phyloP scores from a whole-genome alignment of 2,797 vertebrate genomes.

The Leptoclinus maculatus region DNA sequence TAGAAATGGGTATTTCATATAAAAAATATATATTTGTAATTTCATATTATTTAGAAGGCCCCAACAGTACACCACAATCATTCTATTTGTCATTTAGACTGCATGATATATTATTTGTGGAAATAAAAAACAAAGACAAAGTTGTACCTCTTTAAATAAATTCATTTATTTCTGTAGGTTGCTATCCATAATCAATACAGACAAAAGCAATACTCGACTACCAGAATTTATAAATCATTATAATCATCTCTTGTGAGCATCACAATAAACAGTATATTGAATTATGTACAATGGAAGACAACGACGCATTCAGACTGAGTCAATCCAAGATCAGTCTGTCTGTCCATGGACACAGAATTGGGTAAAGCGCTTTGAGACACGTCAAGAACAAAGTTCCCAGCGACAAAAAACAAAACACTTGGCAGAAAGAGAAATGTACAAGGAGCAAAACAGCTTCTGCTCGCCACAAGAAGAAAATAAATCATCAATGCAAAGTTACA shows the following conservation, averaged over 20 bases:
- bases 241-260: conserved; percentile 76
- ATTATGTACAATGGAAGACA: conserved; percentile 86
- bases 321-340: conserved; percentile 59
- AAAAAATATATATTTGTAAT: background rate
- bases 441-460: conserved; percentile 85
- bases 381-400: conserved; percentile 85
- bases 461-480: conserved; percentile 66
- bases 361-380: conserved; percentile 83
- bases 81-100: background rate
- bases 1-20: background rate
- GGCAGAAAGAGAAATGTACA: conserved; percentile 88
- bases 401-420: conserved; percentile 79
- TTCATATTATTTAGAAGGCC: background rate
- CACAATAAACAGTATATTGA: conserved; percentile 78
- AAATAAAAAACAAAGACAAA: conserved; percentile 13
- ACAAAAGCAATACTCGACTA: conserved; percentile 82
- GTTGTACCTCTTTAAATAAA: conserved; percentile 78
- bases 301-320: conserved; percentile 72
- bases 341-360: conserved; percentile 79
- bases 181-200: conserved; percentile 83
- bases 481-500: conserved; percentile 85
- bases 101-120: background rate
- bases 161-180: conserved; percentile 82
- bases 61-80: background rate
- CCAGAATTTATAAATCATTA: conserved; percentile 73